These are phyloP conservation scores for Bufotes viridis DNA, from an alignment of 2,797 vertebrate species.

Conservation along the genomic window DNA sequence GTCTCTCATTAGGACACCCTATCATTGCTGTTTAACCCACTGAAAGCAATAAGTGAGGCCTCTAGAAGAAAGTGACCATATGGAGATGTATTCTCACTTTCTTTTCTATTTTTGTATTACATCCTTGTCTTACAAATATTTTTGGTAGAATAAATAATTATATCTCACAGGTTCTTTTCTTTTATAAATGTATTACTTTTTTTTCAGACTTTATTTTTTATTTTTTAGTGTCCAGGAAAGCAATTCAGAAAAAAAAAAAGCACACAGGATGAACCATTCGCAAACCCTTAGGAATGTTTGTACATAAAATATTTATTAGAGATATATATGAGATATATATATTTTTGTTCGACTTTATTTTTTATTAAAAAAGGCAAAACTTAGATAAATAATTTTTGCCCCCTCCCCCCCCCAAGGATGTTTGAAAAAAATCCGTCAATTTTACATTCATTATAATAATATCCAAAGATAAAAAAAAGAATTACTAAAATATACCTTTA, in stretches of 20 bases:
- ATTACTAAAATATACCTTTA: neutral
- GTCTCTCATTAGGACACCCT: conserved; percentile 66
- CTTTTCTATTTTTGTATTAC: conserved; percentile 95
- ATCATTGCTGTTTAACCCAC: conserved; percentile 74
- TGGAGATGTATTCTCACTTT: conserved; percentile 82
- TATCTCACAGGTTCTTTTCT: conserved; percentile 78
- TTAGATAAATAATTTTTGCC: neutral
- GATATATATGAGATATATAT: conserved; percentile 52
- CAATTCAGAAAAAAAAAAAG: conserved; percentile 18
- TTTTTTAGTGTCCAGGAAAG: neutral
- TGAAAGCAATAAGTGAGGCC: conserved; percentile 81
- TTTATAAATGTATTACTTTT: no score
- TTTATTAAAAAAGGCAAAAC: conserved; percentile 58
- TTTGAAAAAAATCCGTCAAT: neutral
- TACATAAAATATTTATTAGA: conserved; percentile 63
- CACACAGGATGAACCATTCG: conserved; percentile 17
- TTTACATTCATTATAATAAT: neutral
- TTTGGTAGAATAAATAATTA: conserved; percentile 94
- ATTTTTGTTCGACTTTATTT: conserved; percentile 64
- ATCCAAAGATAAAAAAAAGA: neutral
- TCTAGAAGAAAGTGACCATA: conserved; percentile 83
- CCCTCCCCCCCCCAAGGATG: neutral
- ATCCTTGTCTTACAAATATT: conserved; percentile 91
- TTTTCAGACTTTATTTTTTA: neutral
- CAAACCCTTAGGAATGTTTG: conserved; percentile 47